Conservation (phyloP, 2,113 vertebrate genomes). For the Nannobrachium achirus region DNA sequence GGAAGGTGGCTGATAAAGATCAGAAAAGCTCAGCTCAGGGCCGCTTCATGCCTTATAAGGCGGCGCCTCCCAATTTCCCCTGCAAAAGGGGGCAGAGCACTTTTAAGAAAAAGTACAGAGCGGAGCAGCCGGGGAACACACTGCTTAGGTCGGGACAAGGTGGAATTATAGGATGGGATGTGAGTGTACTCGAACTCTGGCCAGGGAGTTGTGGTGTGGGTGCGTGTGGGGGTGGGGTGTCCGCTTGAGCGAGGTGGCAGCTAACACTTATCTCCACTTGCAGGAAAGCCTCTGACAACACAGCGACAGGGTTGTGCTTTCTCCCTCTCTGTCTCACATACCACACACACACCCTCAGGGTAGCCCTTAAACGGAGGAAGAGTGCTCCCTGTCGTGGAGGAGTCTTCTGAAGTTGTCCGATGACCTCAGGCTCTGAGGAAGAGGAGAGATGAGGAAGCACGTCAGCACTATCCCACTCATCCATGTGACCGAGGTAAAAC, state of each 20-base stretch:
- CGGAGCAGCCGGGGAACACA: conserved; percentile 13
- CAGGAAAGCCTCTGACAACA: conserved; percentile 63
- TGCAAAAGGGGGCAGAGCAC: neutral
- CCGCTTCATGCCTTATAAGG: conserved; percentile 63
- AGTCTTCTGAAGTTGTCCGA: conserved; percentile 15
- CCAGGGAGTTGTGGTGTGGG: neutral
- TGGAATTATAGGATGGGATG: neutral
- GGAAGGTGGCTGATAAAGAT: conserved; percentile 49
- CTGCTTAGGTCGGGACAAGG: conserved; percentile 10
- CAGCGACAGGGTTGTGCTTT: conserved; percentile 30
- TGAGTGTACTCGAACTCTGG: neutral
- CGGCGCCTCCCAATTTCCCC: conserved; percentile 12
- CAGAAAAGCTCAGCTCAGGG: conserved; percentile 23
- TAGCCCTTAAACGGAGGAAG: conserved; percentile 33
- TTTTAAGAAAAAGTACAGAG: neutral
- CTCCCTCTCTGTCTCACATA: conserved; percentile 3
- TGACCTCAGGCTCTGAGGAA: conserved; percentile 61
- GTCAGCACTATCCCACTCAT: conserved; percentile 68
- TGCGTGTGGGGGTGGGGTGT: neutral
- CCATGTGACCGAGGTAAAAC: conserved; percentile 73
- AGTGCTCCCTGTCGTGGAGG: conserved; percentile 36
- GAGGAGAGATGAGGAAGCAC: conserved; percentile 73
- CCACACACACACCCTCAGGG: neutral
- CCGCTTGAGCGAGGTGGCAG: conserved; percentile 18
- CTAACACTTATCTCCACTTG: conserved; percentile 10